Evolutionary conservation across 2,113 vertebrate genomes (phyloP).

Genomic region (Brachirus orientalis): DNA sequence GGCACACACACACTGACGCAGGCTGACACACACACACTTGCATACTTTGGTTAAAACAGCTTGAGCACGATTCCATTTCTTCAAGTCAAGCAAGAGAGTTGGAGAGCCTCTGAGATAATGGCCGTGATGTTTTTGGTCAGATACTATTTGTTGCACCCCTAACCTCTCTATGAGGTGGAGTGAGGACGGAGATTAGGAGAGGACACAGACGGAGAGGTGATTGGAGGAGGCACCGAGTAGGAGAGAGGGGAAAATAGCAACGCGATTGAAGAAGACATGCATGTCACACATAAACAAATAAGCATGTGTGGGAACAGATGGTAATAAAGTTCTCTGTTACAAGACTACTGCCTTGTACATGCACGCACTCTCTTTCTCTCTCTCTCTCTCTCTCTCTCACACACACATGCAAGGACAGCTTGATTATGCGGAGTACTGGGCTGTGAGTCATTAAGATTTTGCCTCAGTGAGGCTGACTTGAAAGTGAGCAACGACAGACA

Average conservation of each 20-base stretch:
- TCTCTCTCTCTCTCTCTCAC: too few relatives aligned
- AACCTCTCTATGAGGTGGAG: conserved; percentile 11
- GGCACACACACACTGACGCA: conserved; percentile 18
- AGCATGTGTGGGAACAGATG: conserved; percentile 81
- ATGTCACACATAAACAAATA: conserved; percentile 78
- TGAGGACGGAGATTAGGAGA: neutral
- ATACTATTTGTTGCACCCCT: conserved; percentile 43
- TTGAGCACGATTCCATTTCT: conserved; percentile 54
- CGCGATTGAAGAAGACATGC: conserved; percentile 70
- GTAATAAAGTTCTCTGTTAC: conserved; percentile 79
- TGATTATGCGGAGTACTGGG: conserved; percentile 64
- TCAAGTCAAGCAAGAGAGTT: conserved; percentile 41
- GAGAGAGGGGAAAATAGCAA: conserved; percentile 52
- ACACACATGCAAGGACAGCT: conserved; percentile 56
- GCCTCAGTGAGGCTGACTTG: conserved; percentile 63
- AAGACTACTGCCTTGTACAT: conserved; percentile 50
- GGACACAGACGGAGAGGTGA: conserved; percentile 50
- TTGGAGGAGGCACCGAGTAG: conserved; percentile 54
- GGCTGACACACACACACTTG: conserved; percentile 5
- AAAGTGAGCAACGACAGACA: conserved; percentile 68
- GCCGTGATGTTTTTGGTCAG: conserved; percentile 30
- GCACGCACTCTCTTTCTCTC: too few relatives aligned
- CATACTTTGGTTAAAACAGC: conserved; percentile 62
- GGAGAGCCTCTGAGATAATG: conserved; percentile 56
- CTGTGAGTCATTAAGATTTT: conserved; percentile 72